Conservation (phyloP, 2,797 vertebrate species). For the Anas bernieri region DNA sequence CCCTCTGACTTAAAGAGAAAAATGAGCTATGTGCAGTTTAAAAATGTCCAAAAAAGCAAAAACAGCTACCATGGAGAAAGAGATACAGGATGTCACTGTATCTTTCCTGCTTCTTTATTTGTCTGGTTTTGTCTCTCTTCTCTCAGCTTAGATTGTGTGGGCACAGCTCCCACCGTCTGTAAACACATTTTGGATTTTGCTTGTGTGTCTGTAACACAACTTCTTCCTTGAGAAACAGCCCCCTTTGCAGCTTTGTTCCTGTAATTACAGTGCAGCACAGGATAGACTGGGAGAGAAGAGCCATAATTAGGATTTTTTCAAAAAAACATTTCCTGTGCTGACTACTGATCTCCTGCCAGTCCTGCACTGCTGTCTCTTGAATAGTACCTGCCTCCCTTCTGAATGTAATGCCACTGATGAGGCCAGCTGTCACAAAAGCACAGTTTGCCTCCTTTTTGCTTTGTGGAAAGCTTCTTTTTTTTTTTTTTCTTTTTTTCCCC, state of each 20-base stretch:
- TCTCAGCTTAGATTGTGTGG: neutral
- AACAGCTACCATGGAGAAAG: neutral
- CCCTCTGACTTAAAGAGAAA: neutral
- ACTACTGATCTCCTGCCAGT: neutral
- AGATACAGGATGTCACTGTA: neutral
- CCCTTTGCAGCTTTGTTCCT: neutral
- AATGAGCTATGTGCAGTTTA: neutral
- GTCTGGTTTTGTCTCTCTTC: neutral
- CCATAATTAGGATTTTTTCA: conserved; percentile 7
- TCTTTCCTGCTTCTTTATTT: neutral
- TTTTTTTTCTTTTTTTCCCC: too few relatives aligned
- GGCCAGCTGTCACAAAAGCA: neutral
- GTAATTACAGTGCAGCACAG: conserved; percentile 31
- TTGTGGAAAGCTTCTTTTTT: neutral
- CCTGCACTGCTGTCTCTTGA: neutral
- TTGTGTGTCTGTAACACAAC: neutral
- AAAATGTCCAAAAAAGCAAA: neutral
- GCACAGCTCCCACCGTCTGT: neutral
- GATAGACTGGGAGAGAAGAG: neutral
- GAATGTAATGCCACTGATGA: neutral
- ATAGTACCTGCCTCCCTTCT: neutral
- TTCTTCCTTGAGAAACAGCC: neutral
- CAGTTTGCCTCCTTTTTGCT: neutral
- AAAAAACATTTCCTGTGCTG: neutral
- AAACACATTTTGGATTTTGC: neutral